phyloP scores from a whole-genome alignment of 2,113 vertebrate genomes.

The Meleagris gallopavo region DNA sequence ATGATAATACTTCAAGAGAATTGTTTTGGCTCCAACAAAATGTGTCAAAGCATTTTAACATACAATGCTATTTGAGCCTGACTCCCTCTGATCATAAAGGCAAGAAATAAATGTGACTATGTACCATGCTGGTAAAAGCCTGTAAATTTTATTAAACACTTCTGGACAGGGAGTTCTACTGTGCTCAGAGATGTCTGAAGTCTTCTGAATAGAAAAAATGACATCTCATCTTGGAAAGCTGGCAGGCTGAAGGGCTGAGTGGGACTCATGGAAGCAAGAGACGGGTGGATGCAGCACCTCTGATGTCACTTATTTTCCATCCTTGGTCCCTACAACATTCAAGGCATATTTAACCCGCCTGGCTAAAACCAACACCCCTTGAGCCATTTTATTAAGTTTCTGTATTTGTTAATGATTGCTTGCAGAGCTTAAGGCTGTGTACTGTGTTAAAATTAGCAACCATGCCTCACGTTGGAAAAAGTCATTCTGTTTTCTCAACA shows the following conservation, averaged over 20 bases:
- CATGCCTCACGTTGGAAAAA: neutral
- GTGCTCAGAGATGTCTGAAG: neutral
- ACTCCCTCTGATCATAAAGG: fast-evolving
- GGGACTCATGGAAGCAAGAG: neutral
- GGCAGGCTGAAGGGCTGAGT: neutral
- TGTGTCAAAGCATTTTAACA: constrained; percentile 30
- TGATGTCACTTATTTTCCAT: neutral
- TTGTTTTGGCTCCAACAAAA: constrained; percentile 40
- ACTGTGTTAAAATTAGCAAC: constrained; percentile 19
- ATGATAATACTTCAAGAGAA: constrained; percentile 46
- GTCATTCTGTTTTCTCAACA: neutral
- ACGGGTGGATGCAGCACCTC: neutral
- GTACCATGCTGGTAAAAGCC: neutral
- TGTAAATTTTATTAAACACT: neutral
- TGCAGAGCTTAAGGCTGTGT: neutral
- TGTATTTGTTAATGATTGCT: neutral
- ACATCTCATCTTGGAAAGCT: neutral
- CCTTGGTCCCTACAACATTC: neutral
- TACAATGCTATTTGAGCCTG: neutral
- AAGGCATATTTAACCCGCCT: neutral
- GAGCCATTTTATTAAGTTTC: neutral
- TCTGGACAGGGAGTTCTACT: neutral
- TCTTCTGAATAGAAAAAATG: neutral
- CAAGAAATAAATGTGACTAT: neutral
- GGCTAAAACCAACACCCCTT: neutral